Base-by-base conservation (phyloP, 2,888 invertebrate species). In the Anorthoa munda region DNA sequence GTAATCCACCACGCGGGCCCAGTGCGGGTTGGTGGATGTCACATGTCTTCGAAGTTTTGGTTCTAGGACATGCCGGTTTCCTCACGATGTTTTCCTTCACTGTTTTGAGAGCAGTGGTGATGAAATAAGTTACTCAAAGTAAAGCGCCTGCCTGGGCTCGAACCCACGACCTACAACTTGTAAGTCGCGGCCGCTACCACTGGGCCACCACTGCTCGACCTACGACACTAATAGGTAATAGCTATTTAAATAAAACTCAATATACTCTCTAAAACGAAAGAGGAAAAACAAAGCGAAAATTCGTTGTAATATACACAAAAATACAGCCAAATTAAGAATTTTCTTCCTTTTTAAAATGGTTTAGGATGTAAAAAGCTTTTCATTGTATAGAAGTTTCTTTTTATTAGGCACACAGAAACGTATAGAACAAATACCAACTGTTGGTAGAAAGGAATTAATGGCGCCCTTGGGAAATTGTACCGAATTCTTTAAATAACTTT, bases 401-500 rank as follows among this genome's bases (percentile, higher is more conserved):
- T 63, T 58, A 74, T 63, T 48, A 53, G 51, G 18, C 39, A 51
- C 66, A 48, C 51, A 53, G 66, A 74, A 79, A 48, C n/a, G 0
- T 46, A 21, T 9, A 9, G 39, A 9, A 31, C 31, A 76, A 55
- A 21, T 46, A 48, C 51, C 56, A 58, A 46, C 23, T 15, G 55
- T 60, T 46, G n/a, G 55, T 17, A 5, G 21, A 31, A 61, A 11
- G 18, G 13, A 79, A 77, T 56, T 65, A 60, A 73, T 23, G 31
- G 48, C 5, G 18, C 50, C 46, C 56, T 48, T 18, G 48, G 46
- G 23, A 66, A 56, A 45, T 51, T 65, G 59, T 61, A 63, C 39
- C 3, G 55, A 56, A 73, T 61, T 73, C 51, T 61, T 72, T 50
- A 76, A 72, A 56, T 55, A 53, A 77, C n/a, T 50, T 72, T 56